phyloP scores from a whole-genome alignment of 2,797 vertebrate genomes.

The Danio jaintianensis region DNA sequence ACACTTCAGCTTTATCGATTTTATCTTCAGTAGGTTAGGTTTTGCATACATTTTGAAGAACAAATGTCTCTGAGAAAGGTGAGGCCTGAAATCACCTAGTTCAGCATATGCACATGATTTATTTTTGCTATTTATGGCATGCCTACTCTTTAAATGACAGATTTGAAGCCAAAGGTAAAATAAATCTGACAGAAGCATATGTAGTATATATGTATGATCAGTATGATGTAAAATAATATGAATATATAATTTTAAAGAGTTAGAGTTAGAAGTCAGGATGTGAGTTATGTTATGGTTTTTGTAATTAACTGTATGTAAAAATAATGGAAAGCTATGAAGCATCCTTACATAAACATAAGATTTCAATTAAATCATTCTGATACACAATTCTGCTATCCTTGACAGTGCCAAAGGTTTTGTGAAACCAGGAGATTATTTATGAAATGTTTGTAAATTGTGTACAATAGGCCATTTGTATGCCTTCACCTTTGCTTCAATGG shows the following conservation, averaged over 20 bases:
- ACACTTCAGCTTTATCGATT: neutral
- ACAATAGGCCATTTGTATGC: constrained; percentile 27
- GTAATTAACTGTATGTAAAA: neutral
- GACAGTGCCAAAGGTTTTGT: neutral
- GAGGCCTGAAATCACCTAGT: neutral
- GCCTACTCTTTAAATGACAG: neutral
- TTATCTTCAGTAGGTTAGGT: neutral
- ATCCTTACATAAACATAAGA: neutral
- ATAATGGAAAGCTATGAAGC: neutral
- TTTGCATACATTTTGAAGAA: neutral
- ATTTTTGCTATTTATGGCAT: no score
- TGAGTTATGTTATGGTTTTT: neutral
- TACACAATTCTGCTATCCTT: neutral
- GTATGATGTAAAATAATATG: no score
- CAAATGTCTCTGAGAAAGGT: neutral
- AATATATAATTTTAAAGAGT: no score
- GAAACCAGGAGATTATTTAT: constrained; percentile 6
- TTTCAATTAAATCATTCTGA: neutral
- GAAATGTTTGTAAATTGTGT: constrained; percentile 46
- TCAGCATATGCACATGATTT: no score
- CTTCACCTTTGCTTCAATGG: constrained; percentile 60
- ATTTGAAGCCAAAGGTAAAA: neutral
- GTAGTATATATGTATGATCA: no score
- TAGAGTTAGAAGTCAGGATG: no score
- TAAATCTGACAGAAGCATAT: neutral